Evolutionary conservation across 2,797 vertebrate genomes (phyloP), one percentile per base, ranked within the genome.

Genomic region (Melanotaenia boesemani): DNA sequence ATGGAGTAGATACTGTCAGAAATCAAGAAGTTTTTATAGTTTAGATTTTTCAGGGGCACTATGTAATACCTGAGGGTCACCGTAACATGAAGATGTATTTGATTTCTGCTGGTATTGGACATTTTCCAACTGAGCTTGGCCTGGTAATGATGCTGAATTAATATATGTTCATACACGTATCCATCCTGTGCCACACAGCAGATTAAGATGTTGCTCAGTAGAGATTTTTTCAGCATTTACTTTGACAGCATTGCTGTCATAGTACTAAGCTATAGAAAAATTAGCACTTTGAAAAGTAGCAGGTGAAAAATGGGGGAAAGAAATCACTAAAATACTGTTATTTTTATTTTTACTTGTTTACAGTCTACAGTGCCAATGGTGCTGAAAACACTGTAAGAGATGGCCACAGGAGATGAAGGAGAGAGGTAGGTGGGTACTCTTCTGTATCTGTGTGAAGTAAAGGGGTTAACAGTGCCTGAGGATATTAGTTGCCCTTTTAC

Each of bases 401-500:
- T 28, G 4, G 70, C n/a, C 5, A 26, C 41, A 50, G 22, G 11
- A 46, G 3, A 75, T 11, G 24, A 63, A 55, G 48, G n/a, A 61
- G 58, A 37, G 63, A 56, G 70, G 15, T 44, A 15, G 39, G 39
- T 44, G 1, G 39, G 30, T 9, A 22, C 36, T 68, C 8, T 22
- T 56, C n/a, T 48, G 52, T 77, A 32, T 63, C 20, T 70, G 58
- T 70, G 12, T 1, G 6, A 5, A 13, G 32, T 7, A 46, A 6
- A 46, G 44, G 41, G 41, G 58, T 36, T 30, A 48, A 64, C n/a
- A 2, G 15, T 39, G 74, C 65, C 62, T 69, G 36, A 20, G 67
- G 80, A 82, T 72, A 86, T 77, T 77, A 75, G 81, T 77, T 76
- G 74, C 39, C 44, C 67, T 20, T 37, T 20, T 48, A 57, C 57